These are phyloP conservation scores for Heliothis virescens DNA, from an alignment of 1,140 invertebrate species.

Conservation along the genomic window DNA sequence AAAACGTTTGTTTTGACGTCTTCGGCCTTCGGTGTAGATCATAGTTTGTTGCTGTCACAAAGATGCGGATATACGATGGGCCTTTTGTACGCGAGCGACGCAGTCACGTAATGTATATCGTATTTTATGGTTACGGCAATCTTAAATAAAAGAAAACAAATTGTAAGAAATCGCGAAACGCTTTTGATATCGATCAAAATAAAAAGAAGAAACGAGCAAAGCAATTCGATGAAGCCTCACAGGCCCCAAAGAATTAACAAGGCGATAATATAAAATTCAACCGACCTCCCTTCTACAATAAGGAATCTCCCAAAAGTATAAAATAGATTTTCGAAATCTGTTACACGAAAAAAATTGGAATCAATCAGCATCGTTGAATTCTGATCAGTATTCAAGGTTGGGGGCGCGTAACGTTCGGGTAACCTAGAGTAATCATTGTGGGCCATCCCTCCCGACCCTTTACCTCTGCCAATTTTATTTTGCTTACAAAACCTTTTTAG, in stretches of 20 bases:
- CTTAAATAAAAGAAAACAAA: background rate
- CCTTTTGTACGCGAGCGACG: background rate
- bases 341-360: constrained; percentile 48
- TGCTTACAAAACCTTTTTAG: constrained; percentile 49
- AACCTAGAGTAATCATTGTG: constrained; percentile 44
- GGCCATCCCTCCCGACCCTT: constrained; percentile 36
- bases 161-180: no score
- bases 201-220: no score
- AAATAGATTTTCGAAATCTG: constrained; percentile 35
- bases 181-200: no score
- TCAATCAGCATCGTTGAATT: constrained; percentile 44
- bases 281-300: constrained; percentile 14
- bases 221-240: no score
- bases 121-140: background rate
- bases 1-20: constrained; percentile 32
- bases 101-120: background rate
- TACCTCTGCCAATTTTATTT: constrained; percentile 44
- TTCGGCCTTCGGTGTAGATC: constrained; percentile 30
- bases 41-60: constrained; percentile 28
- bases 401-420: constrained; percentile 9
- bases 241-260: constrained; percentile 15
- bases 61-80: constrained; percentile 8
- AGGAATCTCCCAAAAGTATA: constrained; percentile 3
- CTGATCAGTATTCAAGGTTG: constrained; percentile 46
- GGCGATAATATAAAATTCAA: constrained; percentile 30